A percentile compares a stretch with the other conserved stretches of the same genome.
These are phyloP conservation scores for Erythrolamprus reginae DNA, from an alignment of 2,113 vertebrate species.

Conservation along the genomic window DNA sequence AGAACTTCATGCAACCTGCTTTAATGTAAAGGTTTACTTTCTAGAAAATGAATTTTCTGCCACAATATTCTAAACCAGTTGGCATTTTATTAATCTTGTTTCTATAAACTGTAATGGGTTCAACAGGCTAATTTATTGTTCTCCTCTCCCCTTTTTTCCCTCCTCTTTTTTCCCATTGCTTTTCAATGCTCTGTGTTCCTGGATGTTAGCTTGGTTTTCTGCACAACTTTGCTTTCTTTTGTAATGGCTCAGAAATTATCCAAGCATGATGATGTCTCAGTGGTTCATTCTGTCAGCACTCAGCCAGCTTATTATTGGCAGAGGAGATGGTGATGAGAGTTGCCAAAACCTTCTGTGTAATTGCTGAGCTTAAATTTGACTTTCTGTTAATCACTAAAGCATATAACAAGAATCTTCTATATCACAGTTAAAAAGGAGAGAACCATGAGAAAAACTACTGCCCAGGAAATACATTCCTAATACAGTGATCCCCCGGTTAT, in stretches of 20 bases:
- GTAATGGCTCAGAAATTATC: not conserved
- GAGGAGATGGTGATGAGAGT: not conserved
- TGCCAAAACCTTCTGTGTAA: not conserved
- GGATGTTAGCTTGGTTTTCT: not conserved
- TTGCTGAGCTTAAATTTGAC: not conserved
- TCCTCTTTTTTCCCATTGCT: not conserved
- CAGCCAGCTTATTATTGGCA: not conserved
- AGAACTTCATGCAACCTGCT: not conserved
- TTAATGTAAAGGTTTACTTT: not conserved
- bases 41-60: not conserved
- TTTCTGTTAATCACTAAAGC: rapidly evolving
- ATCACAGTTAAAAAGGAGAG: not conserved
- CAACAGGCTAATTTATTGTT: not conserved
- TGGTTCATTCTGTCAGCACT: not conserved
- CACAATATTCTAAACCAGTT: not conserved
- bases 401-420: constrained; percentile 51
- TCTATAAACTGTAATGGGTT: not conserved
- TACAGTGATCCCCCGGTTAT: too few species aligned
- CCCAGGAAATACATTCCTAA: too few species aligned
- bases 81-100: not conserved
- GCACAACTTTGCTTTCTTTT: not conserved
- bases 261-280: not conserved
- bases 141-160: not conserved
- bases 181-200: not conserved
- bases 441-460: too few species aligned